phyloP scores from a whole-genome alignment of 1,140 invertebrate genomes.

The Lucilia sericata region DNA sequence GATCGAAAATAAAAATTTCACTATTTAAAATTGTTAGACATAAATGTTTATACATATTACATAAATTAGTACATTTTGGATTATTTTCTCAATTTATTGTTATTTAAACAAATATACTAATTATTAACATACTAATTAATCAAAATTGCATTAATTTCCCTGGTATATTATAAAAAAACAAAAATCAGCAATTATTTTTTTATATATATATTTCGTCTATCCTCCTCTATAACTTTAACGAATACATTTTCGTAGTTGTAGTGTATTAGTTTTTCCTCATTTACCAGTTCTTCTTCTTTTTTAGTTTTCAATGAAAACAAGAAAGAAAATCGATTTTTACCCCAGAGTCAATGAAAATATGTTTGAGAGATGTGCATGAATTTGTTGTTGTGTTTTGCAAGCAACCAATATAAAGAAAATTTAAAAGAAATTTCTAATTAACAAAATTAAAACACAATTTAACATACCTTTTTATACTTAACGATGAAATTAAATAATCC shows the following conservation, averaged over 20 bases:
- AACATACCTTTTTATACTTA: slow-evolving; percentile 11
- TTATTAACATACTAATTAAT: too few species aligned
- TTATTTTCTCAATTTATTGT: too few species aligned
- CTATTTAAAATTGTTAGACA: too few species aligned
- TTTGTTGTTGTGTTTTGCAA: neutral
- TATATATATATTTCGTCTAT: too few species aligned
- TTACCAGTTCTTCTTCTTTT: neutral
- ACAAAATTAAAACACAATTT: neutral
- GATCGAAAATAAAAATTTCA: too few species aligned
- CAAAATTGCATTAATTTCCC: too few species aligned
- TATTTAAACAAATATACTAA: too few species aligned
- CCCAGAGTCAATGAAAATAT: neutral
- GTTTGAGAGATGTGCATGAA: neutral
- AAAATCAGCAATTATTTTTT: too few species aligned
- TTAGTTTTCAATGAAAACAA: neutral
- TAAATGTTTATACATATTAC: too few species aligned
- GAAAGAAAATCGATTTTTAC: slow-evolving; percentile 23
- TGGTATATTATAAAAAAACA: too few species aligned
- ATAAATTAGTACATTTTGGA: too few species aligned
- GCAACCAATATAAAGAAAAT: too few species aligned
- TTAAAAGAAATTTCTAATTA: neutral
- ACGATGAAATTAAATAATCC: neutral
- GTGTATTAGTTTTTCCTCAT: neutral
- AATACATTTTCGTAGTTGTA: neutral
- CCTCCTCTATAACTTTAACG: neutral